Base-by-base conservation (phyloP, 1,140 invertebrate genomes). In the Drosophila saltans region DNA sequence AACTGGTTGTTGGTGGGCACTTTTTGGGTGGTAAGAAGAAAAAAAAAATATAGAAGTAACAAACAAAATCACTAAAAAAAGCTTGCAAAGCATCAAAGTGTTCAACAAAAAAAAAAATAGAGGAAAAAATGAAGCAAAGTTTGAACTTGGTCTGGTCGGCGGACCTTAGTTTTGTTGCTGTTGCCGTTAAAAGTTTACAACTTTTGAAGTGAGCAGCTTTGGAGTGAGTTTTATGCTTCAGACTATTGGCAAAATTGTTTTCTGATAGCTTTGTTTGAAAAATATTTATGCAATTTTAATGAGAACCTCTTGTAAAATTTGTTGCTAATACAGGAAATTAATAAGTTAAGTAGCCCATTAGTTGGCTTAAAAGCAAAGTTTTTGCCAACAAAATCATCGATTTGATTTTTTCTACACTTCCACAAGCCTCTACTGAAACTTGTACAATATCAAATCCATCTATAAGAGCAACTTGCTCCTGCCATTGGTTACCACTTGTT, bases 271-370 rank as follows among this genome's bases (percentile, higher is more conserved):
- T 56, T 68, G 33, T 64, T 63, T 26, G 39, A 52, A 62, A 30
- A 64, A 74, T 76, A 69, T 79, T 73, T 59, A 80, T 82, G 69
- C 69, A 82, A 75, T 77, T 88, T 86, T 88, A 86, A 85, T 85
- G 82, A 79, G 75, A 39, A 30, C 39, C 62, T 52, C 75, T 86
- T 79, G 64, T 60, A 36, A 74, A 69, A 69, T 40, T 70, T 81
- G 68, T 80, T 71, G 65, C 73, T 83, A 86, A 80, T 82, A 77
- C 73, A 72, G 72, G 58, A 86, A 86, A 88, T 88, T 83, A 88
- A 88, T 88, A 88, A 86, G 72, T 86, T 79, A 88, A 88, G 69
- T 66, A 77, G 69, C 69, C 72, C 57, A 59, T 59, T 59, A 59
- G 33, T 39, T 59, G 57, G 33, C 57, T 59, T 52, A 40, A 59